Evolutionary conservation across 1,140 invertebrate genomes (phyloP).

Genomic region (Saccostrea echinata): DNA sequence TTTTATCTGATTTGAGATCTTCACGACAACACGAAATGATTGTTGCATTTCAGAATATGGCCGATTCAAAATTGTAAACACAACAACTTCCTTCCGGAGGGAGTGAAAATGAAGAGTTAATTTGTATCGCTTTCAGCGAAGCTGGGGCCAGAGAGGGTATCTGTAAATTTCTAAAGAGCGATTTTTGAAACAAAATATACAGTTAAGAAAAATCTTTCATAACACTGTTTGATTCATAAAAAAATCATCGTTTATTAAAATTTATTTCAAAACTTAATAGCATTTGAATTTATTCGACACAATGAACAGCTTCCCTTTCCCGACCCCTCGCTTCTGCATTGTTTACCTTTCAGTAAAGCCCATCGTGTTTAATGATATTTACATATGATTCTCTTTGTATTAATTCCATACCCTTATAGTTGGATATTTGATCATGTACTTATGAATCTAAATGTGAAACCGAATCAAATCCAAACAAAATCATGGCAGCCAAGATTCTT

Average conservation of each 20-base stretch:
- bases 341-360: conserved; percentile 27
- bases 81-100: conserved; percentile 31
- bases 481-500: conserved; percentile 23
- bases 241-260: background rate
- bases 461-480: conserved; percentile 25
- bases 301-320: background rate
- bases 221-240: too few relatives aligned
- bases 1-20: background rate
- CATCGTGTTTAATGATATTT: conserved; percentile 34
- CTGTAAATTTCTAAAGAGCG: background rate
- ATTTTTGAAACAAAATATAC: too few relatives aligned
- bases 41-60: conserved; percentile 14
- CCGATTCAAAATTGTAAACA: conserved; percentile 25
- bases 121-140: background rate
- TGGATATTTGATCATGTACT: conserved; percentile 19
- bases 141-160: background rate
- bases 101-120: background rate
- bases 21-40: conserved; percentile 22
- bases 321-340: background rate
- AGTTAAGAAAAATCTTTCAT: too few relatives aligned
- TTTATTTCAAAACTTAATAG: background rate
- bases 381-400: conserved; percentile 13
- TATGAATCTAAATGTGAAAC: background rate
- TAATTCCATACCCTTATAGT: conserved; percentile 5
- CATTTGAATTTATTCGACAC: background rate